Evolutionary conservation across 2,113 vertebrate species (phyloP).

Genomic region (Hydrochoerus hydrochaeris): DNA sequence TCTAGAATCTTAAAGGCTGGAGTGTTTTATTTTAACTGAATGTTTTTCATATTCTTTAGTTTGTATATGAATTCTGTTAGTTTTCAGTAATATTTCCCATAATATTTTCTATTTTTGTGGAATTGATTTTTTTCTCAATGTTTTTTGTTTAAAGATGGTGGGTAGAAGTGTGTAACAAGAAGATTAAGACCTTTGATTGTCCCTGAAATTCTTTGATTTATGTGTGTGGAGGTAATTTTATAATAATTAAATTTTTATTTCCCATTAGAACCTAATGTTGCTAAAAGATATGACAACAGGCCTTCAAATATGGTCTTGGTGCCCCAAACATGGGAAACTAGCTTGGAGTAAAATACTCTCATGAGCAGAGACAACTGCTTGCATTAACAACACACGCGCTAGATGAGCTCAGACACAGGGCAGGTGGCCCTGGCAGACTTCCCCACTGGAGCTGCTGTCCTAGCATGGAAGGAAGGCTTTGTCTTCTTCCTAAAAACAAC

Average conservation of each 20-base stretch:
- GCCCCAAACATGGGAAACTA: neutral
- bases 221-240: neutral
- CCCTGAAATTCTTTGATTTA: neutral
- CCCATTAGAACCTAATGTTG: neutral
- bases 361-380: neutral
- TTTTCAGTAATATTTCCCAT: neutral
- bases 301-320: neutral
- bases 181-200: neutral
- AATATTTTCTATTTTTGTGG: constrained; percentile 28
- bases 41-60: neutral
- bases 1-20: neutral
- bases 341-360: neutral
- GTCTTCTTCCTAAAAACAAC: neutral
- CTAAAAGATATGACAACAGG: neutral
- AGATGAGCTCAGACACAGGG: neutral
- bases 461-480: neutral
- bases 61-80: neutral
- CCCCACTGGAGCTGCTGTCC: neutral
- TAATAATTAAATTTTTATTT: constrained; percentile 37
- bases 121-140: neutral
- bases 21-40: constrained; percentile 34
- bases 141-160: constrained; percentile 16
- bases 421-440: neutral
- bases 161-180: neutral
- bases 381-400: neutral